Evolutionary conservation across 2,888 invertebrate genomes (phyloP).

Genomic region (Dione vanillae): DNA sequence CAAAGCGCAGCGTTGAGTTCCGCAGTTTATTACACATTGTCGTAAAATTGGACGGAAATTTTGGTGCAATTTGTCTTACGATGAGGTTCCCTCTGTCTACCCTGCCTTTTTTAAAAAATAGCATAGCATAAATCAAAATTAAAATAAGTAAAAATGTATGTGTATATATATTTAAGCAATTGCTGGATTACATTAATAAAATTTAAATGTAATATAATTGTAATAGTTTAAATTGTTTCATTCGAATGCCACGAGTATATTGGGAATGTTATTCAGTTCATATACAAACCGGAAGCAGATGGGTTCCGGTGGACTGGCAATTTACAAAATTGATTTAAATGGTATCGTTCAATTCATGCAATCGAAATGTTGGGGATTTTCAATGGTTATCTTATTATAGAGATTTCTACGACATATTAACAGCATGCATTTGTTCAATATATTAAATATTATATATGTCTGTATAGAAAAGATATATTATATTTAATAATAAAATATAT

Average conservation of each 20-base stretch:
- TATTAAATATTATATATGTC: too few relatives aligned
- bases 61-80: too few relatives aligned
- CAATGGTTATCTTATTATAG: constrained; percentile 15
- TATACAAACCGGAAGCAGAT: constrained; percentile 34
- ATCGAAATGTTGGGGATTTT: constrained; percentile 4
- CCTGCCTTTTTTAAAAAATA: too few relatives aligned
- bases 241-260: constrained; percentile 9
- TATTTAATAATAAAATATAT: too few relatives aligned
- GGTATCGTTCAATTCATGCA: constrained; percentile 19
- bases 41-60: too few relatives aligned
- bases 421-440: neutral
- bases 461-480: too few relatives aligned
- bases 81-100: too few relatives aligned
- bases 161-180: neutral
- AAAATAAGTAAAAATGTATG: neutral
- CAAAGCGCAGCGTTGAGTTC: too few relatives aligned
- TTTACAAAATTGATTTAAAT: constrained; percentile 29
- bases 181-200: neutral
- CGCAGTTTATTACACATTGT: too few relatives aligned
- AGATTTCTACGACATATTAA: neutral
- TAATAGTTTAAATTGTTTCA: constrained; percentile 17
- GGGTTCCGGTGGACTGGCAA: constrained; percentile 30
- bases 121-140: too few relatives aligned
- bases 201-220: neutral
- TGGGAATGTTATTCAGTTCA: constrained; percentile 33